Evolutionary conservation across 2,888 invertebrate species (phyloP).

Genomic region (Stenoptilia bipunctidactyla): DNA sequence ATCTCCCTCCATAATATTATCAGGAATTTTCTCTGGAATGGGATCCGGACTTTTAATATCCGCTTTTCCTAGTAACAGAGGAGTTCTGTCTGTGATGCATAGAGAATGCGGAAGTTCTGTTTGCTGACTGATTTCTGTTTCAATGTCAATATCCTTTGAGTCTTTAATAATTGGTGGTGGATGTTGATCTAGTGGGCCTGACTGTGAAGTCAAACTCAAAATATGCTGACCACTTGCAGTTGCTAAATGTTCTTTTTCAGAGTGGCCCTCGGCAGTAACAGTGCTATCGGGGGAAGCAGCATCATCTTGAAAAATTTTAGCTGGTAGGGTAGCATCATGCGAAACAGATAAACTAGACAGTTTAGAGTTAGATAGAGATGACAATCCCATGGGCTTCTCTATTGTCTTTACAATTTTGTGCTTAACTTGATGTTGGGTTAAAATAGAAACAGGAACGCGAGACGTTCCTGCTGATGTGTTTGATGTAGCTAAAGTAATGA

Average conservation of each 20-base stretch:
- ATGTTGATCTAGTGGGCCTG: conserved; percentile 9
- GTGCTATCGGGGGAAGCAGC: conserved; percentile 73
- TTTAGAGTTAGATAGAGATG: conserved; percentile 61
- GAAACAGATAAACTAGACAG: conserved; percentile 69
- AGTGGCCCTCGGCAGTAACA: conserved; percentile 32
- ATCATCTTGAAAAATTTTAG: conserved; percentile 78
- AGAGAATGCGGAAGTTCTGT: conserved; percentile 58
- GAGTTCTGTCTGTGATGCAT: conserved; percentile 47
- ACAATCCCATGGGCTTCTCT: conserved; percentile 58
- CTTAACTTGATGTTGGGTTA: conserved; percentile 61
- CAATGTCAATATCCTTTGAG: conserved; percentile 57
- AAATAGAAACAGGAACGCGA: conserved; percentile 52
- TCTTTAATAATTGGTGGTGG: conserved; percentile 33
- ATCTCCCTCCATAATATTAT: conserved; percentile 61
- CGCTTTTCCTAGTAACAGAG: conserved; percentile 52
- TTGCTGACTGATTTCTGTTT: conserved; percentile 61
- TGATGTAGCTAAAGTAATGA: conserved; percentile 47
- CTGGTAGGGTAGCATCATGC: conserved; percentile 73
- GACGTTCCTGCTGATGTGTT: conserved; percentile 33
- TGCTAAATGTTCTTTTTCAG: conserved; percentile 23
- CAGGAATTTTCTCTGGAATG: conserved; percentile 63
- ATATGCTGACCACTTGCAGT: conserved; percentile 23
- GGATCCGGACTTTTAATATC: conserved; percentile 65
- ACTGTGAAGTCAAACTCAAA: conserved; percentile 23
- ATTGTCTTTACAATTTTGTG: conserved; percentile 65